Evolutionary conservation across 2,888 invertebrate species (phyloP), one percentile per base, ranked within the genome.

Genomic region (Rhagonycha lutea): DNA sequence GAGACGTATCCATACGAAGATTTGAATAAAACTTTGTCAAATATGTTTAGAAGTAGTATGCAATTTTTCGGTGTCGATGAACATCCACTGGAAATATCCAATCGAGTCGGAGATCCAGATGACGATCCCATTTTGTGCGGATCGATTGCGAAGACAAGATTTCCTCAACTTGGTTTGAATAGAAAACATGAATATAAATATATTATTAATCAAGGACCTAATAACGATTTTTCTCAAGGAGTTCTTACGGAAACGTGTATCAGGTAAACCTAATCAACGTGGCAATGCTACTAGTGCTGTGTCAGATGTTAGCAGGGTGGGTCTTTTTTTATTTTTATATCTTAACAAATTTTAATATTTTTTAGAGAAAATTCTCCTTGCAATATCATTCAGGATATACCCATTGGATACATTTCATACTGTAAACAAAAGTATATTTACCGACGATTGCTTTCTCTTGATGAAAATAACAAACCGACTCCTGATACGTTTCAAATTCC

Each of bases 181-280:
- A 88, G 89, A 78, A 88, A 91, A 12, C 90, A 90, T 11, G 89
- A 92, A 77, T 94, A 94, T 93, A 89, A 91, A 81, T 90, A 90
- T 70, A 91, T 96, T 23, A 88, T 95, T 1, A 94, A 96, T 84
- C 90, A 91, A 14, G 90, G 90, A 0, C 86, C 90, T 1, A 92
- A 91, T 69, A 84, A 85, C 14, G 83, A 83, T 14, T 86, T 83
- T 77, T 88, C 91, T n/a, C 96, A 96, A 86, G 94, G 93, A 23
- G 91, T 95, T 63, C 90, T 92, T 67, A 91, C 94, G 0, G 95
- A 96, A 86, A 90, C 90, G 77, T 96, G 96, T 89, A 79, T 86
- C n/a, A 69, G 76, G 94, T 94, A 87, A 91, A 92, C 91, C 71
- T 47, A 61, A 61, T 9, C 4, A 14, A 61, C 1, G 47, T 47